Evolutionary conservation across 2,113 vertebrate genomes (phyloP), one percentile per base, ranked within the genome.

Genomic region (Ceyx melanurus): DNA sequence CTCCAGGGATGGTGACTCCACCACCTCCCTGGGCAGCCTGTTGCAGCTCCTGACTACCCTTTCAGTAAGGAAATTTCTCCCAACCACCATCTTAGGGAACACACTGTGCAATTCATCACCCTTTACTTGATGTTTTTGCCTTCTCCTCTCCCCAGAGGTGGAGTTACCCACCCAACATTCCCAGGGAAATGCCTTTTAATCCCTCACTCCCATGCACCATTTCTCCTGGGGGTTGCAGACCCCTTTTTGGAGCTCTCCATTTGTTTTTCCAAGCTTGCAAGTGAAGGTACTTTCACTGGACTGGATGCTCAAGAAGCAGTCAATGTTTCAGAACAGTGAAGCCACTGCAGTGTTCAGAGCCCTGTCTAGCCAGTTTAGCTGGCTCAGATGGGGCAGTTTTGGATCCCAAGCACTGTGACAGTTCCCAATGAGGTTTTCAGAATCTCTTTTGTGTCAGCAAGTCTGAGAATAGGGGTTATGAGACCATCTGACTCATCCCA

Each of bases 401-500:
- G 26, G 33, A 64, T 60, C 84, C n/a, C 56, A 76, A 94, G 89
- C 48, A 85, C 46, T 62, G 71, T 85, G 67, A 82, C 54, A 88
- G 84, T 9, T 89, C 74, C 78, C 76, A 50, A 75, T 51, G 64
- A 92, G 71, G 78, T 92, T 92, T 92, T 89, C 78, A 73, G 46
- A 80, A 92, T 46, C 79, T 70, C 58, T 80, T 92, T 61, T 77
- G 64, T 95, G 88, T 88, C 94, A 94, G 64, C 87, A 92, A 89
- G 64, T 82, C 89, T 89, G 71, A 82, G 50, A 94, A 70, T 57
- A 82, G 85, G 54, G 89, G 87, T 89, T 91, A 94, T 91, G 67
- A 91, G 79, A 91, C 64, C 84, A 92, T 62, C 58, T 94, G 92
- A 95, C 46, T 96, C 92, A 96, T 92, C 29, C n/a, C 62, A 89